Conservation (phyloP, 2,113 vertebrate genomes). For the Corythaeola cristata region DNA sequence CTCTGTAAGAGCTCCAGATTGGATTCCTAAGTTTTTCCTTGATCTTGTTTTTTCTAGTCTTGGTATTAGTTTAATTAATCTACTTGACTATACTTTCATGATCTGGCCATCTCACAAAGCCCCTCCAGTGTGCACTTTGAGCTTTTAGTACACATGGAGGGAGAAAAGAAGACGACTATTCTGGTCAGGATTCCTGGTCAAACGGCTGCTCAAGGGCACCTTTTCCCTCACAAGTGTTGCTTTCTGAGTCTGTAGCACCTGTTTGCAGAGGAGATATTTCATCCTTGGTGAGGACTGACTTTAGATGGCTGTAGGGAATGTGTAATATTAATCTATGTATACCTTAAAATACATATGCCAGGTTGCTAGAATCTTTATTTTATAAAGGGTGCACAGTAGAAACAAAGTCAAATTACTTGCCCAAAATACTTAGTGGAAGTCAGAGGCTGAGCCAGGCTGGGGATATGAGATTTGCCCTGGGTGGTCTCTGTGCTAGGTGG, state of each 20-base stretch:
- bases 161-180: not conserved
- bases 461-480: not conserved
- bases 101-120: not conserved
- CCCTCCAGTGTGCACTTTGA: not conserved
- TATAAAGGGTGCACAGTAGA: not conserved
- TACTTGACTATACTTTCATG: not conserved
- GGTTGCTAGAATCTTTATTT: not conserved
- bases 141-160: not conserved
- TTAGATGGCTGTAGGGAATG: not conserved
- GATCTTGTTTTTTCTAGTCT: not conserved
- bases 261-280: not conserved
- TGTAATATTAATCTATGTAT: not conserved
- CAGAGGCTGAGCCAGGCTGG: not conserved
- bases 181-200: not conserved
- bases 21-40: not conserved
- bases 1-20: not conserved
- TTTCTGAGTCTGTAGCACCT: not conserved
- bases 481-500: not conserved
- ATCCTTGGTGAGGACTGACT: not conserved
- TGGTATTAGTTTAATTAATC: not conserved
- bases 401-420: not conserved
- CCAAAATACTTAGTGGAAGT: not conserved
- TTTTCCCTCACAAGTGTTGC: not conserved
- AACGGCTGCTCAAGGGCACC: not conserved
- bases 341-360: not conserved